Evolutionary conservation across 2,888 invertebrate species (phyloP).

Genomic region (Vannuccia rotundouncinata): DNA sequence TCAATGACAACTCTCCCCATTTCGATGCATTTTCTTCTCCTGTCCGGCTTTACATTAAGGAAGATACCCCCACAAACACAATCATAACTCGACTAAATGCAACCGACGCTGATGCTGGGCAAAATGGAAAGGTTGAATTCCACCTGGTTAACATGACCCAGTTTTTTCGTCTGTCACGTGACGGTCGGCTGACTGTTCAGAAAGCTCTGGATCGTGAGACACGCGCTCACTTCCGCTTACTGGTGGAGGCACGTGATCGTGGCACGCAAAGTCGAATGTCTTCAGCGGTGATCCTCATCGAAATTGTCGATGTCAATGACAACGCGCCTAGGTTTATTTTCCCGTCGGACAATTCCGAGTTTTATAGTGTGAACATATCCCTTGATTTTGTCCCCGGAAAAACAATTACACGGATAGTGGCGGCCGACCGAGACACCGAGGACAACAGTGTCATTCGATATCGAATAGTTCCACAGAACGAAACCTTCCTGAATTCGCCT

Average conservation of each 20-base stretch:
- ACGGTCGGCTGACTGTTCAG: background rate
- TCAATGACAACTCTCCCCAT: background rate
- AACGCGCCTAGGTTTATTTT: background rate
- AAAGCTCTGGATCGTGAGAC: background rate
- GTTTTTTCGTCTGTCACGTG: background rate
- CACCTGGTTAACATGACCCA: conserved; percentile 16
- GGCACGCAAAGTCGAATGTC: background rate
- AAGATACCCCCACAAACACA: background rate
- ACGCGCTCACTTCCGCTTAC: background rate
- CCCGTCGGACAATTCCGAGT: conserved; percentile 8
- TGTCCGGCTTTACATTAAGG: background rate
- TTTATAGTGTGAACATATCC: background rate
- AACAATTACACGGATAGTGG: background rate
- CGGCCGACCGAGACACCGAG: background rate
- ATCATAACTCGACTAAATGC: background rate
- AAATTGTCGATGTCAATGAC: background rate
- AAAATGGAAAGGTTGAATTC: background rate
- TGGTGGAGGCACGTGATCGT: background rate
- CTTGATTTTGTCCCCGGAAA: conserved; percentile 1
- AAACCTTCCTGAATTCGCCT: background rate
- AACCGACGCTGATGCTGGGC: background rate
- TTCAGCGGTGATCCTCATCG: background rate
- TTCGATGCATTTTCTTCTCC: background rate
- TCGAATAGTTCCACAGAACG: background rate
- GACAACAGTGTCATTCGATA: background rate